These are phyloP conservation scores for Anoplophora glabripennis DNA, from an alignment of 1,140 invertebrate genomes.

Conservation along the genomic window DNA sequence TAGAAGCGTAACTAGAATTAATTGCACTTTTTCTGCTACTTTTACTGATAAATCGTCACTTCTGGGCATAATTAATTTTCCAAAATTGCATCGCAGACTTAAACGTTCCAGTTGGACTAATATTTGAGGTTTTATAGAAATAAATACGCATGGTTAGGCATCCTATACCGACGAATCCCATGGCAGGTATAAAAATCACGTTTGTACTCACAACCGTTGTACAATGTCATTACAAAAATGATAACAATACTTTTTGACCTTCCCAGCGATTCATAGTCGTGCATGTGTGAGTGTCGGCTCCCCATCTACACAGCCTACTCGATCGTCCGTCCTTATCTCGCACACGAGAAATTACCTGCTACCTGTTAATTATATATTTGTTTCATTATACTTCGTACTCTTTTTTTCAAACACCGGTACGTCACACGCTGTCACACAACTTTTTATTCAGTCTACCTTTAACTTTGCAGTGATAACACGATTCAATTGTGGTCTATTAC, in stretches of 20 bases:
- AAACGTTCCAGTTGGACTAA: too few relatives aligned
- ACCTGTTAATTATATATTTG: conserved; percentile 19
- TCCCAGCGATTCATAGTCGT: not conserved
- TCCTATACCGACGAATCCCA: not conserved
- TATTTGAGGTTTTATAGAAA: too few relatives aligned
- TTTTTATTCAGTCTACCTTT: conserved; percentile 6
- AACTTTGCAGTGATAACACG: too few relatives aligned
- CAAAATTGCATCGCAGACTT: too few relatives aligned
- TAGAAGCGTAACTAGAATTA: too few relatives aligned
- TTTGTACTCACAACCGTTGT: not conserved
- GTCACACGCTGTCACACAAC: conserved; percentile 14
- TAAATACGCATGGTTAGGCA: not conserved
- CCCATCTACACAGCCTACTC: too few relatives aligned
- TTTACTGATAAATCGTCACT: too few relatives aligned
- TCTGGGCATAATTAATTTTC: too few relatives aligned
- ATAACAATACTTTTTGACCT: conserved; percentile 8
- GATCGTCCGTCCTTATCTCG: not conserved
- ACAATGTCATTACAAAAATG: not conserved
- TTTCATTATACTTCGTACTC: conserved; percentile 13
- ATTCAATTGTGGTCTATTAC: too few relatives aligned
- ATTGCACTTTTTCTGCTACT: too few relatives aligned
- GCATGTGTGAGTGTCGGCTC: too few relatives aligned
- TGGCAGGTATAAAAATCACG: not conserved
- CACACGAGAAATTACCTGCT: conserved; percentile 6
- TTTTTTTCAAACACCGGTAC: conserved; percentile 4